These are phyloP conservation scores for Cydia strobilella DNA, from an alignment of 1,140 invertebrate genomes.

Conservation along the genomic window DNA sequence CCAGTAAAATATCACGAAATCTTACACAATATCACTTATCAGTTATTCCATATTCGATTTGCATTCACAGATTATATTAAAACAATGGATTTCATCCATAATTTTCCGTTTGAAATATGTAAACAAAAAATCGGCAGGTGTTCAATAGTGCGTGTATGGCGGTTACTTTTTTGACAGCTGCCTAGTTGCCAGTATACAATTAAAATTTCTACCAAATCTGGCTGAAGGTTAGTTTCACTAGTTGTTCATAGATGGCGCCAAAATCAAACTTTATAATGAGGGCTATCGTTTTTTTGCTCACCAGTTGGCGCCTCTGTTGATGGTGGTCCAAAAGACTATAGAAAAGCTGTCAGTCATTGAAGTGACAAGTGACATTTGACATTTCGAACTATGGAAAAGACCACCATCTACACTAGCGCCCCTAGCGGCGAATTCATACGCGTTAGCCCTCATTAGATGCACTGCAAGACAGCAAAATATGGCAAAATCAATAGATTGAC, in stretches of 20 bases:
- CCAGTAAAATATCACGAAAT: not conserved
- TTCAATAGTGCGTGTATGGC: constrained; percentile 34
- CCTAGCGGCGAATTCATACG: too few relatives aligned
- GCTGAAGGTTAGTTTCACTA: not conserved
- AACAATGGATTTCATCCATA: constrained; percentile 52
- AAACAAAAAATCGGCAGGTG: constrained; percentile 61
- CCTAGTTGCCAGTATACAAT: constrained; percentile 32
- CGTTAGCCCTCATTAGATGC: too few relatives aligned
- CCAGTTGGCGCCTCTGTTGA: too few relatives aligned
- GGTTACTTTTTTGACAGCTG: constrained; percentile 51
- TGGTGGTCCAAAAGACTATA: too few relatives aligned
- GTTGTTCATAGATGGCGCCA: not conserved
- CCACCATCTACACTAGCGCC: too few relatives aligned
- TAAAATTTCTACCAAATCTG: constrained; percentile 20
- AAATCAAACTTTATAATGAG: not conserved
- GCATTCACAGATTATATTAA: not conserved
- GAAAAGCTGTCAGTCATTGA: too few relatives aligned
- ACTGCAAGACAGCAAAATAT: not conserved
- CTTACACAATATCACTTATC: constrained; percentile 1
- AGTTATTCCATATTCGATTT: not conserved
- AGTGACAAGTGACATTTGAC: too few relatives aligned
- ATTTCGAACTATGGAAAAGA: too few relatives aligned
- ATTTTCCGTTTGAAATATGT: constrained; percentile 44
- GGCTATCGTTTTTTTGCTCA: too few relatives aligned
- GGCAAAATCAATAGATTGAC: not conserved